A percentile compares a stretch with the other conserved stretches of the same genome.
These are phyloP conservation scores for Coptodon bakossiorum DNA, from an alignment of 2,113 vertebrate species.

Conservation along the genomic window DNA sequence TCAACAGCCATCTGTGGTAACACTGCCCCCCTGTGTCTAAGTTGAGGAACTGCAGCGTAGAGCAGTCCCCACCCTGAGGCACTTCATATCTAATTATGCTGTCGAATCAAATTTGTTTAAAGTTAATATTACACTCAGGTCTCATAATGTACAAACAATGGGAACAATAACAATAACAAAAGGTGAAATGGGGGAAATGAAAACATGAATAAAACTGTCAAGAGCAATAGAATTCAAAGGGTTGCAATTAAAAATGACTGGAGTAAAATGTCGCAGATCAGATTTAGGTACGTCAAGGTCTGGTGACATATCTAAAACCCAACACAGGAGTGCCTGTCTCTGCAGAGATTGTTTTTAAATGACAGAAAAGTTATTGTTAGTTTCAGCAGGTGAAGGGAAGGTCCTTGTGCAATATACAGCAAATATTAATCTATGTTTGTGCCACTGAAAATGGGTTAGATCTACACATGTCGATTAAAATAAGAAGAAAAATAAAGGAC, in stretches of 20 bases:
- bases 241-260: not conserved
- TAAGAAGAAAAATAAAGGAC: too few relatives aligned
- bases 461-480: not conserved
- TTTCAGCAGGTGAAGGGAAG: not conserved
- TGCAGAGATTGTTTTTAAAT: not conserved
- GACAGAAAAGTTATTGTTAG: not conserved
- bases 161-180: not conserved
- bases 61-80: not conserved
- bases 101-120: not conserved
- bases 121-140: not conserved
- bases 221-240: not conserved
- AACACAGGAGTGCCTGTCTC: not conserved
- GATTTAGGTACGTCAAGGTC: not conserved
- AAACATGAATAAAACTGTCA: not conserved
- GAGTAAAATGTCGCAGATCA: not conserved
- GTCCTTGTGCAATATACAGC: not conserved
- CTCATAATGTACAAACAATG: not conserved
- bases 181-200: not conserved
- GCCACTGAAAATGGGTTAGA: not conserved
- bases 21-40: constrained; percentile 35
- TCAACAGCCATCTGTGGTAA: not conserved
- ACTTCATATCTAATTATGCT: not conserved
- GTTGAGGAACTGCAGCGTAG: not conserved
- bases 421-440: not conserved
- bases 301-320: not conserved